Evolutionary conservation across 2,797 vertebrate species (phyloP).

Genomic region (Sciaenops ocellatus): DNA sequence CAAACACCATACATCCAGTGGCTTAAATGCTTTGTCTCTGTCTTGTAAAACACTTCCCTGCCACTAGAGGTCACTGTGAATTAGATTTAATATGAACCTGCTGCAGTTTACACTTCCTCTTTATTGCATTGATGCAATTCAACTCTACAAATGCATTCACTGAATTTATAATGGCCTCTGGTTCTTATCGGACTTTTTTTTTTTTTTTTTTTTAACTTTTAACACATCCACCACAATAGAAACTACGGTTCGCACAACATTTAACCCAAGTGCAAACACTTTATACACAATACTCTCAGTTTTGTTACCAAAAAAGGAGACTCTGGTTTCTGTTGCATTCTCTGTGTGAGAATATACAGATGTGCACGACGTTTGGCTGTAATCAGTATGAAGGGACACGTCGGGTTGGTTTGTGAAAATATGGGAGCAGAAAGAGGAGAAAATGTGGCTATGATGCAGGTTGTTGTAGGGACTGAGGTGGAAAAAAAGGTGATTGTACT

Average conservation of each 20-base stretch:
- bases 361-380: neutral
- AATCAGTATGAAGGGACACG: neutral
- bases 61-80: constrained; percentile 21
- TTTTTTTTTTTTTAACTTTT: neutral
- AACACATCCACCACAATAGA: neutral
- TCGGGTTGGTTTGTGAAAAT: neutral
- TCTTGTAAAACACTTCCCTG: neutral
- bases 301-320: neutral
- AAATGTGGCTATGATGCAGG: neutral
- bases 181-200: neutral
- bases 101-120: neutral
- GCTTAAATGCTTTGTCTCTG: neutral
- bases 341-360: neutral
- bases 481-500: neutral
- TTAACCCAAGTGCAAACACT: neutral
- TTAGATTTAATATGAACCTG: neutral
- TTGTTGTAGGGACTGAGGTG: neutral
- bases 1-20: neutral
- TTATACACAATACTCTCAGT: neutral
- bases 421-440: neutral
- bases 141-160: neutral
- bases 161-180: neutral
- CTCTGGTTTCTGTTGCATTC: neutral
- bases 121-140: neutral
- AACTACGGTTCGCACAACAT: neutral